Evolutionary conservation across 2,797 vertebrate genomes (phyloP), one percentile per base, ranked within the genome.

Genomic region (Poecile montanus): DNA sequence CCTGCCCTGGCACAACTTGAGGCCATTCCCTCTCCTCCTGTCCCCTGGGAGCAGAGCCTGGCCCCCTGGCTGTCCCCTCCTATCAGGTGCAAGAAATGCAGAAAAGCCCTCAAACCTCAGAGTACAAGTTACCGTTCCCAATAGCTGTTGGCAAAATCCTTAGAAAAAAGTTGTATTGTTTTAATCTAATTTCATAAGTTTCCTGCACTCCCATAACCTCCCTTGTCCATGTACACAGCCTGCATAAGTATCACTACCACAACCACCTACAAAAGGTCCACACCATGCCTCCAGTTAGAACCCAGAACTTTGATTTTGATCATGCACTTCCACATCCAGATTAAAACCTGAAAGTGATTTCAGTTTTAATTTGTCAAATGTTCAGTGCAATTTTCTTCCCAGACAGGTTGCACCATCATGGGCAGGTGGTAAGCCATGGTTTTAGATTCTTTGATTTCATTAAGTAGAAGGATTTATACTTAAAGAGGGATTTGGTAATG

Each of bases 21-120:
- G 47, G 66, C 20, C 0, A 0, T 18, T 45, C 27, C 36, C 56
- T n/a, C 36, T 73, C 20, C 1, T 58, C 56, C 29, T 45, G 42
- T 18, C 22, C 30, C 19, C 54, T 32, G 51, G 12, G 14, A 74
- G 19, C 22, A 50, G n/a, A 79, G 40, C 29, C 29, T 0, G 0
- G 63, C 6, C 9, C 10, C 8, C 22, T 7, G 0, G 3, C 30
- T 51, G 26, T 10, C 5, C 5, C 9, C 48, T 84, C 50, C 70
- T 40, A 25, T n/a, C 50, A 32, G 30, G 36, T 66, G 32, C 60
- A 65, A 78, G 85, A 67, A 88, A n/a, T 45, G 34, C 66, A 78
- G 87, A 85, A 70, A 86, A 38, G 65, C 36, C 16, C 60, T 36
- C 2, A 0, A 32, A 62, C 56, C 36, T 89, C 53, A 73, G 80